These are phyloP conservation scores for Pseudomugil gertrudae DNA, from an alignment of 2,797 vertebrate species.

Conservation along the genomic window DNA sequence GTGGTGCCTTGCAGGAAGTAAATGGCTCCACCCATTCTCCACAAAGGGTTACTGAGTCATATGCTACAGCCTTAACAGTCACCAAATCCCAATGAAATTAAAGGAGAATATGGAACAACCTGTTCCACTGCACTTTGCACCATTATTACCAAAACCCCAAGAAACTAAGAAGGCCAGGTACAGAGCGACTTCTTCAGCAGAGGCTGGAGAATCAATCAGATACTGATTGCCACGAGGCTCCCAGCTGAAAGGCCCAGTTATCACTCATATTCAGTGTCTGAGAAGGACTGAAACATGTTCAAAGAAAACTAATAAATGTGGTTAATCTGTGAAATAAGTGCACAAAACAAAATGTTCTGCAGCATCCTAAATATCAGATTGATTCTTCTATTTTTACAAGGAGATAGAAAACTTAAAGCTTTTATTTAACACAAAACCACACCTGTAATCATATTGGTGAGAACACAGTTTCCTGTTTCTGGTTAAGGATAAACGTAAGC, in stretches of 20 bases:
- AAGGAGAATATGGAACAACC: too few species aligned
- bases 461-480: not conserved
- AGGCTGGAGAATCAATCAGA: too few species aligned
- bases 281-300: not conserved
- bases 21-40: too few species aligned
- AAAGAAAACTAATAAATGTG: too few species aligned
- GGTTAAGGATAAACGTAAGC: conserved; percentile 24
- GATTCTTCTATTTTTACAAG: conserved; percentile 2
- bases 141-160: too few species aligned
- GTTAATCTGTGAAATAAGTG: conserved; percentile 20
- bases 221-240: not conserved
- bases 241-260: not conserved
- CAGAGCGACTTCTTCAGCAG: too few species aligned
- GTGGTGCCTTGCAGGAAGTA: too few species aligned
- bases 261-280: not conserved
- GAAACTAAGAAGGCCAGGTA: too few species aligned
- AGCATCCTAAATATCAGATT: conserved; percentile 18
- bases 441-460: not conserved
- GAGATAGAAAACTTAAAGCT: conserved; percentile 12
- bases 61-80: too few species aligned
- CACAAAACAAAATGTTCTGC: conserved; percentile 11
- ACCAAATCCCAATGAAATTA: too few species aligned
- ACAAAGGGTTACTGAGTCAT: too few species aligned
- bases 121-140: too few species aligned
- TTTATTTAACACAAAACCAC: not conserved